Conservation (phyloP, 2,888 invertebrate genomes). For the Subacronicta megacephala region DNA sequence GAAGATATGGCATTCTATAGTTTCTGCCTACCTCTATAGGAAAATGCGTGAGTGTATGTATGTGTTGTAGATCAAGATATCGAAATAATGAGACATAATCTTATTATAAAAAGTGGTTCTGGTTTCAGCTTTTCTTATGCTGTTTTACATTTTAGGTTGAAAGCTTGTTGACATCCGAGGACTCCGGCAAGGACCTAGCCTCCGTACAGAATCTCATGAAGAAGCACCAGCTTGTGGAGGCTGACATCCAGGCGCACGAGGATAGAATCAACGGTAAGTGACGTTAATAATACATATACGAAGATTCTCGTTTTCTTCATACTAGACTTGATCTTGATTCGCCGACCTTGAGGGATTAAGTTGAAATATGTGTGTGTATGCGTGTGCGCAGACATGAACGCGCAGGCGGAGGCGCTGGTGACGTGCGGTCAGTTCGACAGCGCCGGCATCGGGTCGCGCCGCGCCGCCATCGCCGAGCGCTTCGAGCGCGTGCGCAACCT, state of each 20-base stretch:
- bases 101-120: too few relatives aligned
- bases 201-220: slow-evolving; percentile 99
- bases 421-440: slow-evolving; percentile 99
- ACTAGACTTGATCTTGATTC: not conserved
- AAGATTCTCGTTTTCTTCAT: too few relatives aligned
- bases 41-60: too few relatives aligned
- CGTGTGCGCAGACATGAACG: slow-evolving; percentile 94
- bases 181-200: slow-evolving; percentile 99
- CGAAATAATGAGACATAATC: too few relatives aligned
- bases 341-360: not conserved
- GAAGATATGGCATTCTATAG: too few relatives aligned
- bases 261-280: slow-evolving; percentile 94
- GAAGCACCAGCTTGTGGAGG: slow-evolving; percentile 99
- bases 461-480: slow-evolving; percentile 98
- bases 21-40: too few relatives aligned
- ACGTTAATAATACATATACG: too few relatives aligned
- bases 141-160: slow-evolving; percentile 91
- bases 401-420: slow-evolving; percentile 98
- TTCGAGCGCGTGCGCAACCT: slow-evolving; percentile 98
- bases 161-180: slow-evolving; percentile 97
- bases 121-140: not conserved
- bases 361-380: not conserved
- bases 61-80: too few relatives aligned
- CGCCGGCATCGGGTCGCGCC: slow-evolving; percentile 98
- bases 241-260: slow-evolving; percentile 99